phyloP scores from a whole-genome alignment of 2,113 vertebrate species.

The Numenius arquata region DNA sequence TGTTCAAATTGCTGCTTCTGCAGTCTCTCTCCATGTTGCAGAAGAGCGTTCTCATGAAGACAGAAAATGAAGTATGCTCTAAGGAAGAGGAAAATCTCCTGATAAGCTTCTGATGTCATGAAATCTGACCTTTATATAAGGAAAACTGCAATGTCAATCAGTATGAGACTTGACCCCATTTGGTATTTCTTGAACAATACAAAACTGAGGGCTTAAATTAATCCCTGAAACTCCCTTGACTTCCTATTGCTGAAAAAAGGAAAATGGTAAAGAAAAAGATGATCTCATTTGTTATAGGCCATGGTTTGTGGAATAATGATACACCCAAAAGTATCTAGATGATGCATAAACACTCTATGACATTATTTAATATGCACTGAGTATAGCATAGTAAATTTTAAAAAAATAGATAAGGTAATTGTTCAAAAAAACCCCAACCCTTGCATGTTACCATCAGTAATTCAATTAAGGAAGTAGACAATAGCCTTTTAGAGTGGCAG shows the following conservation, averaged over 20 bases:
- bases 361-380: background rate
- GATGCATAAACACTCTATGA: background rate
- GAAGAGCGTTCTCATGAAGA: background rate
- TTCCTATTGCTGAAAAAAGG: background rate
- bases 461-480: background rate
- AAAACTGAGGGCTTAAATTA: background rate
- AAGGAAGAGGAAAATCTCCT: background rate
- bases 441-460: background rate
- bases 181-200: background rate
- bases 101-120: background rate
- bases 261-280: background rate
- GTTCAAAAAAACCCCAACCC: accelerated
- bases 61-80: background rate
- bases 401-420: background rate
- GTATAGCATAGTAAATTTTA: background rate
- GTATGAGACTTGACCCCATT: background rate
- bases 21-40: background rate
- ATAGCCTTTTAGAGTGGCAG: background rate
- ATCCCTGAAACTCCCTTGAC: background rate
- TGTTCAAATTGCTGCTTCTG: background rate
- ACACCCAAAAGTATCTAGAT: background rate
- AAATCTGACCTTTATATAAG: background rate
- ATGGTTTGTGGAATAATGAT: background rate
- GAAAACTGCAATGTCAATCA: background rate
- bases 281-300: background rate